phyloP scores from a whole-genome alignment of 2,888 invertebrate genomes.

The Caenorhabditis uteleia region DNA sequence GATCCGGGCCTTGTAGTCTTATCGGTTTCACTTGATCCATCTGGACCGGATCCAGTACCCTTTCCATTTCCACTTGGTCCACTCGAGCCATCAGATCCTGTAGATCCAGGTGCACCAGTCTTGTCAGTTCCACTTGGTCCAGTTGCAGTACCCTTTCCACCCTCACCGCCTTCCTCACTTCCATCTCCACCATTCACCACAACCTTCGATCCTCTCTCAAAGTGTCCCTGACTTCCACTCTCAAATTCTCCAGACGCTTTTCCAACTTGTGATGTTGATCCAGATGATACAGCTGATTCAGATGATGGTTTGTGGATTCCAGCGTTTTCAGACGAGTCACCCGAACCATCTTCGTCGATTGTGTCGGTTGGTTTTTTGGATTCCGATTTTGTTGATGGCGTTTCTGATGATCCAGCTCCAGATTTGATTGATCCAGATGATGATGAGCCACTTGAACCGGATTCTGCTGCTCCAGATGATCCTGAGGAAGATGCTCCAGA shows the following conservation, averaged over 20 bases:
- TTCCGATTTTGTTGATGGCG: too few species aligned
- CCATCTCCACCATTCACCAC: too few species aligned
- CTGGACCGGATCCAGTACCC: slow-evolving; percentile 5
- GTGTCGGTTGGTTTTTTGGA: too few species aligned
- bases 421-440: not conserved
- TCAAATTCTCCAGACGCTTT: slow-evolving; percentile 8
- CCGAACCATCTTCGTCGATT: too few species aligned
- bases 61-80: not conserved
- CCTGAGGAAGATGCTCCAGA: not conserved
- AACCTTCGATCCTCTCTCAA: too few species aligned
- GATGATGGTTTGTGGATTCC: not conserved
- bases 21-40: slow-evolving; percentile 7
- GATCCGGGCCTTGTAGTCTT: slow-evolving; percentile 4
- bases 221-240: not conserved
- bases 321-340: too few species aligned
- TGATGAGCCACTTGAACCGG: not conserved
- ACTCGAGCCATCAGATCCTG: slow-evolving; percentile 4
- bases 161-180: too few species aligned
- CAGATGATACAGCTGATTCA: slow-evolving; percentile 1
- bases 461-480: too few species aligned
- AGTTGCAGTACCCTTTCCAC: too few species aligned
- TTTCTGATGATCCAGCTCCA: not conserved
- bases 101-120: slow-evolving; percentile 3
- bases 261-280: not conserved
- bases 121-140: not conserved